phyloP scores from a whole-genome alignment of 2,113 vertebrate species.

The Hiodon tergisus region DNA sequence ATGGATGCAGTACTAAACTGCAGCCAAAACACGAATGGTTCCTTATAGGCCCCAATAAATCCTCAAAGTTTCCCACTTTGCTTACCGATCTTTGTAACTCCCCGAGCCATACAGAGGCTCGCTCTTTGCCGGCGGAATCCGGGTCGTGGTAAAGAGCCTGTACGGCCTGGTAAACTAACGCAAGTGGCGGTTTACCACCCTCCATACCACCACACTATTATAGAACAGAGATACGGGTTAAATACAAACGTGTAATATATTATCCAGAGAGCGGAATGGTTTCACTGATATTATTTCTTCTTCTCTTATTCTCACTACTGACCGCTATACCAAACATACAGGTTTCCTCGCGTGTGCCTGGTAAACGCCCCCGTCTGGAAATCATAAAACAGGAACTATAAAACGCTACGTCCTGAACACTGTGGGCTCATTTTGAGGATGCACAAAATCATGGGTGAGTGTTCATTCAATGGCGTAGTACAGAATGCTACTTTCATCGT shows the following conservation, averaged over 20 bases:
- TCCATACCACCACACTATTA: slow-evolving; percentile 58
- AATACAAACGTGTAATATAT: slow-evolving; percentile 28
- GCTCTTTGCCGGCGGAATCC: slow-evolving; percentile 90
- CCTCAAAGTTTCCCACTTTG: slow-evolving; percentile 32
- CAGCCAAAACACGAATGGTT: background rate
- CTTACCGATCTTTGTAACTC: slow-evolving; percentile 93
- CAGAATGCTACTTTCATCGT: too few relatives aligned
- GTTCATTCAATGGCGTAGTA: too few relatives aligned
- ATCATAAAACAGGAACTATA: slow-evolving; percentile 28
- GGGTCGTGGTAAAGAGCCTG: slow-evolving; percentile 96
- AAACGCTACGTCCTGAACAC: background rate
- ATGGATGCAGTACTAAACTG: too few relatives aligned
- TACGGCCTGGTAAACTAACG: slow-evolving; percentile 89
- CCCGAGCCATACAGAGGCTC: slow-evolving; percentile 91
- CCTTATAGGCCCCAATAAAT: slow-evolving; percentile 1
- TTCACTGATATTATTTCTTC: slow-evolving; percentile 43
- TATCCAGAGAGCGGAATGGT: slow-evolving; percentile 14
- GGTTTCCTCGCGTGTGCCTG: slow-evolving; percentile 45
- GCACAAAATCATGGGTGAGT: background rate
- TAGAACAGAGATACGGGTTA: slow-evolving; percentile 16
- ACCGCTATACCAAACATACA: slow-evolving; percentile 62
- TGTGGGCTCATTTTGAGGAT: background rate
- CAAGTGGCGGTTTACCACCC: slow-evolving; percentile 77
- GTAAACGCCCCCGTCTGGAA: slow-evolving; percentile 45
- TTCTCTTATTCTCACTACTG: slow-evolving; percentile 40